Conservation (phyloP, 2,888 invertebrate genomes). For the Metellina segmentata region DNA sequence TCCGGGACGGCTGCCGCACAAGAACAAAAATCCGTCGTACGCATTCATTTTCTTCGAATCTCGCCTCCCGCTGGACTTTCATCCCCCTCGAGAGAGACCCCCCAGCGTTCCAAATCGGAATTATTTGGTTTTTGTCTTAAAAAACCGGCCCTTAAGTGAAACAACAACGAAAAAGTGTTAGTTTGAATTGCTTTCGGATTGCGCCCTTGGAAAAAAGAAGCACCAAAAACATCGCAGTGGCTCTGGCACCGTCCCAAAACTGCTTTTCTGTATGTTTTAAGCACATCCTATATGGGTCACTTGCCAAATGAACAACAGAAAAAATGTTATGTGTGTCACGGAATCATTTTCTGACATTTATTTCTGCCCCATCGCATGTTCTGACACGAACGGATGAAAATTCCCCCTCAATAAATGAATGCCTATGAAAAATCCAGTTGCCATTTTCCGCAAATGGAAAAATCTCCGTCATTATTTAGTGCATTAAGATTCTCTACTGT, state of each 20-base stretch:
- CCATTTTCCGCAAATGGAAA: background rate
- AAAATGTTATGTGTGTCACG: background rate
- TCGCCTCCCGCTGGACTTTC: background rate
- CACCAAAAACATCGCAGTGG: background rate
- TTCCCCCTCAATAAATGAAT: background rate
- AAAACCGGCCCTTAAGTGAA: background rate
- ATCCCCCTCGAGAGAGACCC: background rate
- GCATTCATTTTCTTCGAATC: background rate
- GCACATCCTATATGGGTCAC: background rate
- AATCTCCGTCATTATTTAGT: background rate
- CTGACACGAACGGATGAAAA: background rate
- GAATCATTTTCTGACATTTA: slow-evolving; percentile 1
- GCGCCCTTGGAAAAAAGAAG: background rate
- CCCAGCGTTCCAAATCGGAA: background rate
- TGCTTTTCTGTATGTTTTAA: background rate
- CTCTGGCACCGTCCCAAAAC: background rate
- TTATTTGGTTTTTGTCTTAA: background rate
- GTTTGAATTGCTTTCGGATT: background rate
- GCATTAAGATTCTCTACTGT: background rate
- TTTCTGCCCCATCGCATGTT: background rate
- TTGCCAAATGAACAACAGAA: background rate
- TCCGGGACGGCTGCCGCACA: background rate
- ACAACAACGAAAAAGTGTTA: background rate
- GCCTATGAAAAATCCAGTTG: background rate
- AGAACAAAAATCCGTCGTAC: background rate